Evolutionary conservation across 2,888 invertebrate genomes (phyloP), one percentile per base, ranked within the genome.

Genomic region (Tiphia femorata): DNA sequence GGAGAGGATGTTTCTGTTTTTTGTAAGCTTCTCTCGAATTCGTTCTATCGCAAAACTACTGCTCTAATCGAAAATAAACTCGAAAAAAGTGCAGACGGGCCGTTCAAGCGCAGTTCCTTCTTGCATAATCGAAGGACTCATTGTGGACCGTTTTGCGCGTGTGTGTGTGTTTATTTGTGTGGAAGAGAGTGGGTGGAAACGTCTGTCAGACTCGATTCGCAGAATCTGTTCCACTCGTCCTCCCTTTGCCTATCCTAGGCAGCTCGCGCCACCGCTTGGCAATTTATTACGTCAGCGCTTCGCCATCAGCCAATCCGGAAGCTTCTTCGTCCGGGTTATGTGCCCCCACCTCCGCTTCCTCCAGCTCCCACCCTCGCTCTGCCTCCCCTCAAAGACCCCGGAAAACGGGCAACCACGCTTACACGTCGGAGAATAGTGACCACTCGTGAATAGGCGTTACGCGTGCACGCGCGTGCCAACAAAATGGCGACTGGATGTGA

Each of bases 301-400:
- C 38, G 43, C 50, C 49, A 20, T 44, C 42, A 27, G 43, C 67
- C 67, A 67, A 67, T 67, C 67, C 59, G 52, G 42, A 46, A 50
- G 17, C 49, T 30, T 29, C 27, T 19, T 30, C 8, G 27, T 21
- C 12, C 8, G 10, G 48, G 47, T 66, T 62, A 65, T 49, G 58
- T 65, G 66, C 54, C 27, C 14, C 5, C 17, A 42, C 60, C 51
- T 41, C 40, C 53, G 49, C n/a, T n/a, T 56, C 49, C 42, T 44
- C 38, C 38, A 35, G 14, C 46, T 37, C 47, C 10, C 30, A 47
- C 30, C 10, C 14, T 29, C 46, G 33, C 42, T 43, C 21, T 21
- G 8, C 23, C 17, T 43, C 35, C 50, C 38, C 33, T 19, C n/a
- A 21, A 27, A 59, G 57, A 33, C 33, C 33, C 33, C 33, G 12